These are phyloP conservation scores for Aurelia aurita complex sp. Pacific DNA, from an alignment of 30 jellyfish, hydroid and myxozoan species.

Conservation along the genomic window DNA sequence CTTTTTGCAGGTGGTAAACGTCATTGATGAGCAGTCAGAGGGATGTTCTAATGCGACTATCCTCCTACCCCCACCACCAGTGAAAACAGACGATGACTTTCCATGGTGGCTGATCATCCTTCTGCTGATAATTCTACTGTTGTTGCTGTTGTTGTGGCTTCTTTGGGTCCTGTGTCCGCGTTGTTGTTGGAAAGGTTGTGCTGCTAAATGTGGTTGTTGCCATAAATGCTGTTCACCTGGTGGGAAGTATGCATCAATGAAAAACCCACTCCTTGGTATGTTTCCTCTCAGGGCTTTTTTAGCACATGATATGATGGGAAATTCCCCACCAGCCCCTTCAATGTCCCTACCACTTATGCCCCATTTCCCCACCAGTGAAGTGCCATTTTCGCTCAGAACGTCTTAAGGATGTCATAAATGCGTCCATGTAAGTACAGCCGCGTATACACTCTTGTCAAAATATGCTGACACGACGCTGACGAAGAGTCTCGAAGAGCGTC, in stretches of 20 bases:
- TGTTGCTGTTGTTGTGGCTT: conserved; percentile 71
- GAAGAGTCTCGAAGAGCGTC: too few species aligned
- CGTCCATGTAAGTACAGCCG: too few species aligned
- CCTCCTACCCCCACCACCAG: conserved; percentile 2
- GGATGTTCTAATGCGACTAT: conserved; percentile 30
- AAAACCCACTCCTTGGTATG: conserved; percentile 16
- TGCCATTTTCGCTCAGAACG: too few species aligned
- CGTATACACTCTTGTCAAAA: too few species aligned
- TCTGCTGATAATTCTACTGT: conserved; percentile 57
- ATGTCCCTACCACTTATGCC: too few species aligned
- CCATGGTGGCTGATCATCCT: conserved; percentile 91
- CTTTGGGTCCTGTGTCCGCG: conserved; percentile 88
- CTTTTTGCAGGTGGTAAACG: conserved; percentile 21
- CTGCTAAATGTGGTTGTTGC: conserved; percentile 43
- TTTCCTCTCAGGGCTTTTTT: too few species aligned
- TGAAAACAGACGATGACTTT: conserved; percentile 8
- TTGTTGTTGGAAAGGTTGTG: conserved; percentile 85
- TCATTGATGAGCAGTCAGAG: conserved; percentile 30
- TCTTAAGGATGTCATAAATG: too few species aligned
- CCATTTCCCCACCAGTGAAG: too few species aligned
- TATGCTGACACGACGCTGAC: too few species aligned
- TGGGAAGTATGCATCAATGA: conserved; percentile 76
- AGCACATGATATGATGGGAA: too few species aligned
- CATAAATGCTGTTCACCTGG: conserved; percentile 76
- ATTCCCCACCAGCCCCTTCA: too few species aligned